Conservation (phyloP, 2,113 vertebrate genomes). For the Semnopithecus entellus region DNA sequence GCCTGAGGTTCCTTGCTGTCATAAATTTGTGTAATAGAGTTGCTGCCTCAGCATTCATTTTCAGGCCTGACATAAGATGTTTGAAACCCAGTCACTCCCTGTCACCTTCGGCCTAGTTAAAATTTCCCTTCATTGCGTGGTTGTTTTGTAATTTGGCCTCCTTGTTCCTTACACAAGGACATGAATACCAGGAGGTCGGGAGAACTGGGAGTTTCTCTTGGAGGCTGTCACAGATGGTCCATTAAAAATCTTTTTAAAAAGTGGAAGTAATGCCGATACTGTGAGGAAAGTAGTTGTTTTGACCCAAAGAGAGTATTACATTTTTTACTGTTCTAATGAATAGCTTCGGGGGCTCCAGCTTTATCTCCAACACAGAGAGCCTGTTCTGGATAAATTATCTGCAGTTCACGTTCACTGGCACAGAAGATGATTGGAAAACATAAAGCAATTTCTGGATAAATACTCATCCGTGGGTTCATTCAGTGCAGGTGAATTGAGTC, state of each 20-base stretch:
- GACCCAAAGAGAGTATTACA: not conserved
- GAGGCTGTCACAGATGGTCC: not conserved
- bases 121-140: not conserved
- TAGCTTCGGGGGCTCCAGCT: slow-evolving; percentile 29
- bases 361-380: slow-evolving; percentile 24
- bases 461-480: slow-evolving; percentile 62
- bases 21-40: not conserved
- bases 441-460: slow-evolving; percentile 53
- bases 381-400: slow-evolving; percentile 61
- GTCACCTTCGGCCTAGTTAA: not conserved
- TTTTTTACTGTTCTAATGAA: slow-evolving; percentile 21
- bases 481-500: slow-evolving; percentile 68
- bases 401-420: slow-evolving; percentile 19
- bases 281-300: slow-evolving; percentile 33
- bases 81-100: not conserved
- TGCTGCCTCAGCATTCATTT: not conserved
- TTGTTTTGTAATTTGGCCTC: not conserved
- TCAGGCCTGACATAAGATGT: not conserved
- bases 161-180: not conserved
- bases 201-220: not conserved
- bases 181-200: not conserved
- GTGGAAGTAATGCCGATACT: not conserved
- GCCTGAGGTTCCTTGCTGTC: not conserved
- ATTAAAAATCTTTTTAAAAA: slow-evolving; percentile 30
- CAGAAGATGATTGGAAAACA: slow-evolving; percentile 56